Base-by-base conservation (phyloP, 2,113 vertebrate genomes). In the Cryptotis parvus region DNA sequence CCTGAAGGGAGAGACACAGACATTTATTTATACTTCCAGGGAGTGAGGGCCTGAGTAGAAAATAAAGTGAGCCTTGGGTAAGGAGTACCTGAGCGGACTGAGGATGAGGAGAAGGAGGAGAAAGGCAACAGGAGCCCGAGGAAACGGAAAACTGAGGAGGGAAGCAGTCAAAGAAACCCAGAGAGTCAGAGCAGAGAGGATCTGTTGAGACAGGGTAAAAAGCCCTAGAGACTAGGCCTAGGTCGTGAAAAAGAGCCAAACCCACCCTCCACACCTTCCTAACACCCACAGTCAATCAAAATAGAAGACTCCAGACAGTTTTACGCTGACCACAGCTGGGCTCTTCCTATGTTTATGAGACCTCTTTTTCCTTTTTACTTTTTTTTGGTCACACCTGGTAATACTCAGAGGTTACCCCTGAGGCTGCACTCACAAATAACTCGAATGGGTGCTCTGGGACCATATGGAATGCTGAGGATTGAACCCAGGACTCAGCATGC, bases 1-100 rank as follows among this genome's bases (percentile, higher is more conserved):
- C 96, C 96, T 97, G 83, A 92, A 9, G 3, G 80, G 49, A 87
- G 16, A 49, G 37, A 81, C 27, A 70, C 16, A 55, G 15, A 55
- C 14, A 68, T 14, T 75, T 29, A 52, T n/a, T 89, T 37, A 80
- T 15, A 35, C 12, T 33, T 87, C n/a, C n/a, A 27, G 5, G 11
- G 18, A 49, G n/a, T 49, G 5, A 49, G 14, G 45, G 45, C 45
- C 72, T 31, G 27, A 81, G 76, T 37, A 89, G 49, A 45, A 43
- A 72, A 22, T 0, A 2, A 1, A 33, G 26, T 37, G 14, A 16
- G 20, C 6, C 1, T 7, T 41, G 33, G 24, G 26, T 29, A 5
- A 27, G 63, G 20, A 18, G 20, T 16, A 68, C 16, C 69, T 29
- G 61, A 65, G 61, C 24, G 11, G 27, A 11, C 43, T 45, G 18